phyloP scores from a whole-genome alignment of 2,888 invertebrate genomes.

The Meloe dianella region DNA sequence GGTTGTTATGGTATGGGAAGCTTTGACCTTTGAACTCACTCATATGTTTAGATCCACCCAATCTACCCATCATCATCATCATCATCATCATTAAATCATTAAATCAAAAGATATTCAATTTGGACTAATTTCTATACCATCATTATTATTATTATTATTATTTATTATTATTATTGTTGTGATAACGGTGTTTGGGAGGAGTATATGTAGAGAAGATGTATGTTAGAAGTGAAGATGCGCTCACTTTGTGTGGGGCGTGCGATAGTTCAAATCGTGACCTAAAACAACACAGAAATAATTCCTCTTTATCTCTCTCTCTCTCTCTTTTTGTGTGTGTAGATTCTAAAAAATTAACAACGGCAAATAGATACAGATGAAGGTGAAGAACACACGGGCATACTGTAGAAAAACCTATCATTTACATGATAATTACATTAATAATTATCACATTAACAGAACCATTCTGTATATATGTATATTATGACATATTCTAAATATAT shows the following conservation, averaged over 20 bases:
- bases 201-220: not conserved
- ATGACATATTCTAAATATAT: too few species aligned
- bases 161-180: not conserved
- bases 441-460: too few species aligned
- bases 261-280: slow-evolving; percentile 67
- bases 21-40: slow-evolving; percentile 8
- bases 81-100: not conserved
- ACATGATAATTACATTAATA: too few species aligned
- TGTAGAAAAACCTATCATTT: too few species aligned
- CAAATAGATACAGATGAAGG: too few species aligned
- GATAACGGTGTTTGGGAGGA: slow-evolving; percentile 6
- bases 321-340: not conserved
- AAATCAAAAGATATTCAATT: not conserved
- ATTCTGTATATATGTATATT: too few species aligned
- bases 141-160: not conserved
- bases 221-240: slow-evolving; percentile 47
- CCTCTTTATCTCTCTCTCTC: not conserved
- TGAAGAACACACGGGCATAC: too few species aligned
- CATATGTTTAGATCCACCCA: not conserved
- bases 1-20: not conserved
- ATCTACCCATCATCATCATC: not conserved
- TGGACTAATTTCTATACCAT: not conserved
- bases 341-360: too few species aligned
- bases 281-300: slow-evolving; percentile 33
- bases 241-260: slow-evolving; percentile 60